These are phyloP conservation scores for Cephalopachus bancanus DNA, from an alignment of 2,797 vertebrate genomes.

Conservation along the genomic window DNA sequence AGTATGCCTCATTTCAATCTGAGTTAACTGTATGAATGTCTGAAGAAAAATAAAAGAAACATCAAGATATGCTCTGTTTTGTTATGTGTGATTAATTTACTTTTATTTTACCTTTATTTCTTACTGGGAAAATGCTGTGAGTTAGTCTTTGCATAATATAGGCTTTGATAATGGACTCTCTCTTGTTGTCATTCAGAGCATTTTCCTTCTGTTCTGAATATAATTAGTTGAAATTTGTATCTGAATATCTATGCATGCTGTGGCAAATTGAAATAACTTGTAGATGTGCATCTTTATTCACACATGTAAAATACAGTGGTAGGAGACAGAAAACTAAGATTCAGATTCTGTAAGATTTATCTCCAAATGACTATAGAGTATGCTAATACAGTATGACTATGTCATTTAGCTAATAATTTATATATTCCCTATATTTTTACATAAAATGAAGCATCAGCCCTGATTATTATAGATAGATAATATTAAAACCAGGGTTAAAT, in stretches of 20 bases:
- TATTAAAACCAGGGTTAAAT: not conserved
- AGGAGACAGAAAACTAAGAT: not conserved
- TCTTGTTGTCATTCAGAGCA: slow-evolving; percentile 39
- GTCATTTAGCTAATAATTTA: not conserved
- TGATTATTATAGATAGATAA: not conserved
- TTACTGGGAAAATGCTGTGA: not conserved
- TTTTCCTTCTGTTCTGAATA: slow-evolving; percentile 23
- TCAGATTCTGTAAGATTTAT: not conserved
- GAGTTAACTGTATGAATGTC: not conserved
- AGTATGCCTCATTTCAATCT: not conserved
- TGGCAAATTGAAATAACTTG: slow-evolving; percentile 46
- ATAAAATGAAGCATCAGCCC: not conserved
- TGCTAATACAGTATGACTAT: not conserved
- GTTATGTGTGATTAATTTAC: not conserved
- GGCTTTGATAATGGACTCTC: slow-evolving; percentile 6
- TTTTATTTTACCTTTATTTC: not conserved
- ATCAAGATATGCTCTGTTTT: not conserved
- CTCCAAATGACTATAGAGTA: not conserved
- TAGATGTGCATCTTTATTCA: slow-evolving; percentile 62
- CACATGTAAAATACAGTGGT: not conserved
- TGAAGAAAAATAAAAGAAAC: not conserved
- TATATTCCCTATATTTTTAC: not conserved
- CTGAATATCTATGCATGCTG: slow-evolving; percentile 37
- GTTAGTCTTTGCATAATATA: not conserved
- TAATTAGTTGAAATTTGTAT: slow-evolving; percentile 70